These are phyloP conservation scores for Dolichotis patagonum DNA, from an alignment of 2,113 vertebrate genomes.

Conservation along the genomic window DNA sequence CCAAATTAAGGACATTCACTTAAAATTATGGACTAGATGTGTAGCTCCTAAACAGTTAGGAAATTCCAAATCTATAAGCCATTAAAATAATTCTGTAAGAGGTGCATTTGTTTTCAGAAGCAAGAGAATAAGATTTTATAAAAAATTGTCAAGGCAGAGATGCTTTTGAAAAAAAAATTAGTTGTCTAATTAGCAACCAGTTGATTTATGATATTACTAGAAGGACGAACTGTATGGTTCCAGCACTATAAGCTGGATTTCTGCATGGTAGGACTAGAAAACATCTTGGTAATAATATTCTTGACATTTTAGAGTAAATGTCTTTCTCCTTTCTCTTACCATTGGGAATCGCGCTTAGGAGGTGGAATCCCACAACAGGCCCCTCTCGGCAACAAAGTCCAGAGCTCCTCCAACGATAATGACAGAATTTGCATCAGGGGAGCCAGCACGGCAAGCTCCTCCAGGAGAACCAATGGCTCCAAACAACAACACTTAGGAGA, in stretches of 20 bases:
- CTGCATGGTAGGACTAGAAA: background rate
- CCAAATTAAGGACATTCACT: slow-evolving; percentile 30
- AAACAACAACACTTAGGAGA: too few relatives aligned
- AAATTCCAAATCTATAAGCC: background rate
- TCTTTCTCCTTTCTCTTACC: background rate
- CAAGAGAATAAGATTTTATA: background rate
- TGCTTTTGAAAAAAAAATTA: background rate
- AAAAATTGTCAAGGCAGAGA: background rate
- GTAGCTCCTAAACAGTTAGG: background rate
- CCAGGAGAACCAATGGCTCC: too few relatives aligned
- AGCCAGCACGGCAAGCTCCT: too few relatives aligned
- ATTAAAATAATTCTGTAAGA: slow-evolving; percentile 29
- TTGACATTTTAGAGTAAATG: background rate
- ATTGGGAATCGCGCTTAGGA: background rate
- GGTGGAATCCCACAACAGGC: background rate
- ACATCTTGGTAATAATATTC: background rate
- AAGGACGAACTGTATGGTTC: background rate
- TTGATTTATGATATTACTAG: background rate
- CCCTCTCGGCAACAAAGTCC: too few relatives aligned
- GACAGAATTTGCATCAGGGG: too few relatives aligned
- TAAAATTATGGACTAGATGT: background rate
- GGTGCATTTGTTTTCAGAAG: background rate
- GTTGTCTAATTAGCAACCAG: background rate
- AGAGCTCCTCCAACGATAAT: too few relatives aligned
- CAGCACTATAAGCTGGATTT: too few relatives aligned